phyloP scores from a whole-genome alignment of 2,888 invertebrate species.

The Tetropium fuscum region DNA sequence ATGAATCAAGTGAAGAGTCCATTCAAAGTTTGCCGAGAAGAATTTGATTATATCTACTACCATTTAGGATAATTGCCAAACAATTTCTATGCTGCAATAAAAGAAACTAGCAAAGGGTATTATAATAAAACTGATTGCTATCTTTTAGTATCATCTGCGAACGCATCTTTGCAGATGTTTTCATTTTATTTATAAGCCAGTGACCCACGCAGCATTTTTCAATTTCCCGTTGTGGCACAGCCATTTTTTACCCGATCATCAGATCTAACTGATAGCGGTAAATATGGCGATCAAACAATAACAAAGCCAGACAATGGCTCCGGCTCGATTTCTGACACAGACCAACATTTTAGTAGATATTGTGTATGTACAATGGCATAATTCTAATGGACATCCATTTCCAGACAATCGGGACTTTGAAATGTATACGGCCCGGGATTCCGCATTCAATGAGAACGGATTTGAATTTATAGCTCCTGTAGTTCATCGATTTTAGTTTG shows the following conservation, averaged over 20 bases:
- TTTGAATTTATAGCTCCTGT: constrained; percentile 53
- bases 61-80: too few species aligned
- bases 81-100: too few species aligned
- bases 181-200: too few species aligned
- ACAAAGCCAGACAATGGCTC: constrained; percentile 1
- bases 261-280: constrained; percentile 1
- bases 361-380: constrained; percentile 43
- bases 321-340: constrained; percentile 7
- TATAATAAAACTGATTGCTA: too few species aligned
- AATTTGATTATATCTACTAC: too few species aligned
- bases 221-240: background rate
- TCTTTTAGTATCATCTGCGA: too few species aligned
- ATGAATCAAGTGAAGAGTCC: too few species aligned
- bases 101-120: too few species aligned
- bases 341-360: background rate
- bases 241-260: background rate
- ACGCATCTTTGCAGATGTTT: too few species aligned
- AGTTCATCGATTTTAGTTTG: constrained; percentile 53
- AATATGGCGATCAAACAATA: background rate
- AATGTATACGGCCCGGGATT: constrained; percentile 48
- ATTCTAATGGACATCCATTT: constrained; percentile 40
- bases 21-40: too few species aligned
- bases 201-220: background rate
- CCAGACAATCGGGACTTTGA: constrained; percentile 47
- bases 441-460: constrained; percentile 52